Conservation (phyloP, 2,888 invertebrate genomes). For the Aleiodes testaceus region DNA sequence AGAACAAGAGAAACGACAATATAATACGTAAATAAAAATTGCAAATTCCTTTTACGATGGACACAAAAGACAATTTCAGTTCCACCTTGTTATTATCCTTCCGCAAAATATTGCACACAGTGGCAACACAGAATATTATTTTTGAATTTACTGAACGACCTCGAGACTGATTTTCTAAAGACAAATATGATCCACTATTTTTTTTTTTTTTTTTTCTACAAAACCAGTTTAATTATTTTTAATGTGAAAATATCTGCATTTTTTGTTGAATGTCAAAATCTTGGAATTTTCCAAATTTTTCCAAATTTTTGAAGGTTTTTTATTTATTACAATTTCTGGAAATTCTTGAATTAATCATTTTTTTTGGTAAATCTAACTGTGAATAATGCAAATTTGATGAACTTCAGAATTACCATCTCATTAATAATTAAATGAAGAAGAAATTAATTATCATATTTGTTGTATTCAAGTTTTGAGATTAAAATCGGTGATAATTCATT, state of each 20-base stretch:
- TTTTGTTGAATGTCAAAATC: no score
- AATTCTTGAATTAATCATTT: no score
- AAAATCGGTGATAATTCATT: no score
- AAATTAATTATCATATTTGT: no score
- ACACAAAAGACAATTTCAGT: conserved; percentile 43
- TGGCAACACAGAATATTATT: background rate
- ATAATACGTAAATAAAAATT: conserved; percentile 32
- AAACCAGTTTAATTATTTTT: background rate
- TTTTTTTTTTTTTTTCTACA: background rate
- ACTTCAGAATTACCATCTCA: no score
- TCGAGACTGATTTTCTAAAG: conserved; percentile 21
- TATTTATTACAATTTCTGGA: no score
- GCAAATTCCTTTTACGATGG: conserved; percentile 40
- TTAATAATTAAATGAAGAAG: no score
- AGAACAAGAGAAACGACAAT: conserved; percentile 18
- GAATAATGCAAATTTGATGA: no score
- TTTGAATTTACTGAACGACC: conserved; percentile 16
- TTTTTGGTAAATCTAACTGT: no score
- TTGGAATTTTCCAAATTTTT: no score
- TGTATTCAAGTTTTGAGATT: no score
- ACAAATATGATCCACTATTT: background rate
- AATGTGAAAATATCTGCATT: background rate
- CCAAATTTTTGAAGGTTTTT: no score
- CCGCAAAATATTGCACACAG: conserved; percentile 32
- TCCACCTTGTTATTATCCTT: conserved; percentile 42